Conservation (phyloP, 1,140 invertebrate genomes). For the Drosophila willistoni region DNA sequence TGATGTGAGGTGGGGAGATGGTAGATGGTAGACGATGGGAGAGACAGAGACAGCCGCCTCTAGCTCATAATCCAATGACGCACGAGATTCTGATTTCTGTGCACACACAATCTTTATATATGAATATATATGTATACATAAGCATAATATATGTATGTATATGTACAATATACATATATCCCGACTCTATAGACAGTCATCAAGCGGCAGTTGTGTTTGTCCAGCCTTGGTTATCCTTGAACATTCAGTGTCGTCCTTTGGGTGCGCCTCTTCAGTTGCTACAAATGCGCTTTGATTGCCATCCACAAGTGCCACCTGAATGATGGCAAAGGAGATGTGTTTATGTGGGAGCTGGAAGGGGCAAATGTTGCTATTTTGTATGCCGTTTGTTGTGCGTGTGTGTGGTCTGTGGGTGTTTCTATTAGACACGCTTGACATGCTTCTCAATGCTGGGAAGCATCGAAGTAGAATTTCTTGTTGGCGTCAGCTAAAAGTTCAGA, state of each 20-base stretch:
- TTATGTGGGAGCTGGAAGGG: background rate
- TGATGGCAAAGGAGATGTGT: slow-evolving; percentile 34
- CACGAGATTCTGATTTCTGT: slow-evolving; percentile 65
- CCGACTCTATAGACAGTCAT: slow-evolving; percentile 32
- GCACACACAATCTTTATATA: slow-evolving; percentile 16
- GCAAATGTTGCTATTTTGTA: slow-evolving; percentile 49
- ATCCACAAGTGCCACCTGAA: slow-evolving; percentile 33
- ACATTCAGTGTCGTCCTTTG: slow-evolving; percentile 49
- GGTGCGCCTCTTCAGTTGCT: slow-evolving; percentile 32
- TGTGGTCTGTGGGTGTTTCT: slow-evolving; percentile 22
- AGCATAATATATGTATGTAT: slow-evolving; percentile 17
- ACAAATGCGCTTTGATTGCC: slow-evolving; percentile 73
- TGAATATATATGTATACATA: background rate
- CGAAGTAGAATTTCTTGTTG: slow-evolving; percentile 38
- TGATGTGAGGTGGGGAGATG: slow-evolving; percentile 9
- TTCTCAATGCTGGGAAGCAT: slow-evolving; percentile 39
- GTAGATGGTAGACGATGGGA: background rate
- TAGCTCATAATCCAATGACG: slow-evolving; percentile 76
- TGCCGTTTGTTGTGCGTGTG: slow-evolving; percentile 48
- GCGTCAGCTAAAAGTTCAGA: slow-evolving; percentile 73
- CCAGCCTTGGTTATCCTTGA: slow-evolving; percentile 56
- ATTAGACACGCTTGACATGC: slow-evolving; percentile 69
- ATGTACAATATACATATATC: background rate
- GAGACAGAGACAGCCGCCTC: slow-evolving; percentile 40
- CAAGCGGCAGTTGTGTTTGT: slow-evolving; percentile 44